A percentile compares a stretch with the other conserved stretches of the same genome.
Evolutionary conservation across 2,888 invertebrate genomes (phyloP).

Genomic region (Drosophila infuscata): DNA sequence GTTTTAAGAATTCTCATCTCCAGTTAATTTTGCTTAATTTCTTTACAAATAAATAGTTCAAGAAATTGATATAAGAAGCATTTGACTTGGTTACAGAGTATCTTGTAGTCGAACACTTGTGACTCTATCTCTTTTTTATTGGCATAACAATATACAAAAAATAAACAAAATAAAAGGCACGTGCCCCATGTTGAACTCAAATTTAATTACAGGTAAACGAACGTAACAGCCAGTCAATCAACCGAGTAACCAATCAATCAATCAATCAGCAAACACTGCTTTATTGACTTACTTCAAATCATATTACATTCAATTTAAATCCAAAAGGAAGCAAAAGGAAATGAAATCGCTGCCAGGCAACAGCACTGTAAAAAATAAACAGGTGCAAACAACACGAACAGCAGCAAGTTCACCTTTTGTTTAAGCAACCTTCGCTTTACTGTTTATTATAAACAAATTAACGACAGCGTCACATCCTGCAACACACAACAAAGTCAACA

Average conservation of each 20-base stretch:
- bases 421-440: slow-evolving; percentile 62
- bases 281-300: slow-evolving; percentile 45
- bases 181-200: slow-evolving; percentile 44
- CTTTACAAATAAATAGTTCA: not conserved
- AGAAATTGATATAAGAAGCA: not conserved
- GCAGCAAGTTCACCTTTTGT: slow-evolving; percentile 54
- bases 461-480: slow-evolving; percentile 75
- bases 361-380: not conserved
- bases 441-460: slow-evolving; percentile 69
- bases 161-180: slow-evolving; percentile 24
- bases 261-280: slow-evolving; percentile 48
- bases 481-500: slow-evolving; percentile 9
- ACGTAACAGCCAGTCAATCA: slow-evolving; percentile 34
- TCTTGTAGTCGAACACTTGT: not conserved
- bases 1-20: not conserved
- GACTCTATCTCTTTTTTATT: not conserved
- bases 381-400: slow-evolving; percentile 2
- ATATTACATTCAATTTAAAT: slow-evolving; percentile 25
- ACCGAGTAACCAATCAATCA: slow-evolving; percentile 50
- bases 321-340: not conserved
- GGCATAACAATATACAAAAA: slow-evolving; percentile 8
- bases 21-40: not conserved
- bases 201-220: slow-evolving; percentile 65
- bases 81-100: not conserved
- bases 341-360: slow-evolving; percentile 19